phyloP scores from a whole-genome alignment of 2,888 invertebrate species.

The Aleiodes leptofemur region DNA sequence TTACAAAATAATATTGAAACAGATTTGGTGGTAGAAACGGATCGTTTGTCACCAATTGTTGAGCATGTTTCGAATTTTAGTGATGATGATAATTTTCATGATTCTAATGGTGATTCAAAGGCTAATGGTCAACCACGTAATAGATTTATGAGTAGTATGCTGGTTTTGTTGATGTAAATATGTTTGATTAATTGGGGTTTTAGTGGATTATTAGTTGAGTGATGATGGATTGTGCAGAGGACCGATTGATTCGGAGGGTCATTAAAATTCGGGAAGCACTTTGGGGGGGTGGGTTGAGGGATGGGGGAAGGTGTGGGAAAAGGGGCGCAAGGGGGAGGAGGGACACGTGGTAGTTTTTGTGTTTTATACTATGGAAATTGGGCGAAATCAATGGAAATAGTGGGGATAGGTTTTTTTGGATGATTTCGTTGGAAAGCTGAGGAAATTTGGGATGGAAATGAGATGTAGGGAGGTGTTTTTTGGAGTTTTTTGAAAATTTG shows the following conservation, averaged over 20 bases:
- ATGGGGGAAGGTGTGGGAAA: background rate
- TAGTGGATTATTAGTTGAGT: background rate
- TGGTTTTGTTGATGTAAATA: conserved; percentile 71
- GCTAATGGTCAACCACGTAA: conserved; percentile 65
- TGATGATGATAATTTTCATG: conserved; percentile 62
- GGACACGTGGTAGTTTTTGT: too few species aligned
- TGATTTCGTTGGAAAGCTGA: too few species aligned
- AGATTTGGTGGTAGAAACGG: conserved; percentile 50
- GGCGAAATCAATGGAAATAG: too few species aligned
- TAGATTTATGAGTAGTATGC: conserved; percentile 71
- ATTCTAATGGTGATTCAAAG: conserved; percentile 60
- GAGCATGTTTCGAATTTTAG: conserved; percentile 67
- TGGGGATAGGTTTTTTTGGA: too few species aligned
- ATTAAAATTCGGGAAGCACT: conserved; percentile 39
- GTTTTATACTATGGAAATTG: too few species aligned
- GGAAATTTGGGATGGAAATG: too few species aligned
- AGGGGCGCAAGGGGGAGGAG: too few species aligned
- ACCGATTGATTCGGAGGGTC: conserved; percentile 41
- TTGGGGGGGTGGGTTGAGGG: background rate
- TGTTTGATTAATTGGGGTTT: background rate
- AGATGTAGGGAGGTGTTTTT: too few species aligned
- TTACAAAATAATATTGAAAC: conserved; percentile 51
- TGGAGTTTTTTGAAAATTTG: too few species aligned
- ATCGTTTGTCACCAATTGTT: conserved; percentile 70
- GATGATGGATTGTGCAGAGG: background rate